Conservation (phyloP, 1,140 invertebrate genomes). For the Parapsyche elsis region DNA sequence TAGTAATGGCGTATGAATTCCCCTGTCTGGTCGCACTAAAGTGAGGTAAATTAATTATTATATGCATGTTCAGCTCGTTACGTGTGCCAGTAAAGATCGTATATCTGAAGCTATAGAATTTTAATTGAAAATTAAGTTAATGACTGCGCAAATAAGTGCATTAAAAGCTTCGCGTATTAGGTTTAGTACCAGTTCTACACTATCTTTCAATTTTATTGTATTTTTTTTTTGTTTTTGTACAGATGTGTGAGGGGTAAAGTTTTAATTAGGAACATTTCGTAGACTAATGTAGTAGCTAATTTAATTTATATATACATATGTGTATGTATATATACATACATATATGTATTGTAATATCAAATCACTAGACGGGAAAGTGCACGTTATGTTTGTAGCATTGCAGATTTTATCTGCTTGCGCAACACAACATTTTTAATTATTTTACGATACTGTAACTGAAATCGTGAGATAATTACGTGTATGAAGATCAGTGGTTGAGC, state of each 20-base stretch:
- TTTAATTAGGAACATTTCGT: too few relatives aligned
- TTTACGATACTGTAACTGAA: too few relatives aligned
- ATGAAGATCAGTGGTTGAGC: too few relatives aligned
- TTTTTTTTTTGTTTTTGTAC: too few relatives aligned
- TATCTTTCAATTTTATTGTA: background rate
- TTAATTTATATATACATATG: background rate
- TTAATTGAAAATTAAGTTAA: slow-evolving; percentile 44
- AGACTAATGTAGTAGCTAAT: too few relatives aligned
- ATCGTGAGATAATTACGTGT: too few relatives aligned
- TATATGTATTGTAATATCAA: background rate
- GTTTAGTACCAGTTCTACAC: background rate
- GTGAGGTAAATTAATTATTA: slow-evolving; percentile 5
- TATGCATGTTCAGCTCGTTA: slow-evolving; percentile 4
- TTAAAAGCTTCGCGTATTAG: slow-evolving; percentile 17
- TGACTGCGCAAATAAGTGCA: slow-evolving; percentile 36
- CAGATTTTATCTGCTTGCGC: background rate
- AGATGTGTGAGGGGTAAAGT: too few relatives aligned
- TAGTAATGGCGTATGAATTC: background rate
- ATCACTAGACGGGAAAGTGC: background rate
- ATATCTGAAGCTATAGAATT: slow-evolving; percentile 28
- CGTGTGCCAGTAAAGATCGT: slow-evolving; percentile 23
- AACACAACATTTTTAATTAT: background rate
- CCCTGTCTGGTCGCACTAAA: slow-evolving; percentile 6
- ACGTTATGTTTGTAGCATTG: background rate
- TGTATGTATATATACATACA: background rate